Percentiles rank a stretch among this genome's conserved stretches.
These are phyloP conservation scores for Patiria miniata DNA, from an alignment of 35 echinoderm and acorn worm genomes.

Conservation along the genomic window DNA sequence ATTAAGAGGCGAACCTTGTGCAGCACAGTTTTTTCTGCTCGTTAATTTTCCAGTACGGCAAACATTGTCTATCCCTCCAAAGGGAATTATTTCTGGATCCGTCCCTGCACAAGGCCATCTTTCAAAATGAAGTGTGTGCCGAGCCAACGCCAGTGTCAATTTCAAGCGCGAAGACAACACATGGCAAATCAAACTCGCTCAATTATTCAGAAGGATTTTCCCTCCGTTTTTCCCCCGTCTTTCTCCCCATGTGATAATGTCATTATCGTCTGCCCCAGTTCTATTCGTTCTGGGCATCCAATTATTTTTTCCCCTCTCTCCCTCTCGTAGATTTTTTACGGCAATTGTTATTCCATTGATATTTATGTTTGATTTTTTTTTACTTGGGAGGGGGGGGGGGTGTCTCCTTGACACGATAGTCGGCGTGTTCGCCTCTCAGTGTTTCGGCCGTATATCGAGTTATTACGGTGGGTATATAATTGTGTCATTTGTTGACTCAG, in stretches of 20 bases:
- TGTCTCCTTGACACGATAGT: not conserved
- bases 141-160: constrained; percentile 4
- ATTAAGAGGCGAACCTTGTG: too few relatives aligned
- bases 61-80: too few relatives aligned
- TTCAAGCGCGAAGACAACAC: constrained; percentile 5
- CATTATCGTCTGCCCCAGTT: constrained; percentile 20
- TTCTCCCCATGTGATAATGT: not conserved
- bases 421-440: not conserved
- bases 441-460: not conserved
- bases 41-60: too few relatives aligned
- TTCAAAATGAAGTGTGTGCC: not conserved
- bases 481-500: constrained; percentile 29
- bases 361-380: not conserved
- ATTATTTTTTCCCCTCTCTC: not conserved
- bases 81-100: too few relatives aligned
- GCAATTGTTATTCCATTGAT: not conserved
- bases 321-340: not conserved
- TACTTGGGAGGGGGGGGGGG: too few relatives aligned
- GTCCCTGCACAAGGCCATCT: too few relatives aligned
- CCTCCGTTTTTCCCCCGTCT: not conserved
- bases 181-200: constrained; percentile 6
- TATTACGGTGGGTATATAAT: not conserved
- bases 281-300: too few relatives aligned
- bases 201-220: constrained; percentile 9
- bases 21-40: too few relatives aligned